Conservation (phyloP, 2,113 vertebrate species). For the Brachypteracias leptosomus region DNA sequence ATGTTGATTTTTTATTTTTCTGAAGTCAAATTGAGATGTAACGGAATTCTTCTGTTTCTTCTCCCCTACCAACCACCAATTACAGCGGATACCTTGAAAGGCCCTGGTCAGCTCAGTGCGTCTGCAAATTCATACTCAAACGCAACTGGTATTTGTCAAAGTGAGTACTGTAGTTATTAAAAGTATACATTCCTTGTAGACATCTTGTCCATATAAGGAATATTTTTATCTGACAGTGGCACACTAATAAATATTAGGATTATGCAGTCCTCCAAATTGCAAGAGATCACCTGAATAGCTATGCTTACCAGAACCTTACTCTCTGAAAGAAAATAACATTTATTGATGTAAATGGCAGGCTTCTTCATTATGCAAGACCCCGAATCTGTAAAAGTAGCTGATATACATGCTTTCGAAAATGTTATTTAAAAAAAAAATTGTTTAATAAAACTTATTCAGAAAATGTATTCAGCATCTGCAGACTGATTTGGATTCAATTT, state of each 20-base stretch:
- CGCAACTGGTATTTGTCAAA: not conserved
- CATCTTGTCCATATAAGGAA: not conserved
- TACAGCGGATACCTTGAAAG: not conserved
- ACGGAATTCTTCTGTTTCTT: not conserved
- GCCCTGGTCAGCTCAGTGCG: not conserved
- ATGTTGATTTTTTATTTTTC: not conserved
- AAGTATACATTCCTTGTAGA: not conserved
- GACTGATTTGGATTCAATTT: not conserved
- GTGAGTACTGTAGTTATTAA: not conserved
- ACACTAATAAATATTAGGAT: slow-evolving; percentile 27
- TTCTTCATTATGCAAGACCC: not conserved
- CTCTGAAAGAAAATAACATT: not conserved
- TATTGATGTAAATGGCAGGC: not conserved
- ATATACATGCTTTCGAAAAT: not conserved
- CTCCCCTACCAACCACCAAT: not conserved
- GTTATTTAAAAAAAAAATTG: not conserved
- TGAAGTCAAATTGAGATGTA: not conserved
- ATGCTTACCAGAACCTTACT: not conserved
- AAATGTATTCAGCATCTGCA: not conserved
- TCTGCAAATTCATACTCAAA: not conserved
- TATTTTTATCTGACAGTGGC: not conserved
- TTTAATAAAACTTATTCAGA: not conserved
- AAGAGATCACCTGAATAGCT: not conserved
- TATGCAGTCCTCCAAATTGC: not conserved
- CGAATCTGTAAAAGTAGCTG: not conserved